Conservation (phyloP, 1,140 invertebrate species). For the Drosophila simulans region DNA sequence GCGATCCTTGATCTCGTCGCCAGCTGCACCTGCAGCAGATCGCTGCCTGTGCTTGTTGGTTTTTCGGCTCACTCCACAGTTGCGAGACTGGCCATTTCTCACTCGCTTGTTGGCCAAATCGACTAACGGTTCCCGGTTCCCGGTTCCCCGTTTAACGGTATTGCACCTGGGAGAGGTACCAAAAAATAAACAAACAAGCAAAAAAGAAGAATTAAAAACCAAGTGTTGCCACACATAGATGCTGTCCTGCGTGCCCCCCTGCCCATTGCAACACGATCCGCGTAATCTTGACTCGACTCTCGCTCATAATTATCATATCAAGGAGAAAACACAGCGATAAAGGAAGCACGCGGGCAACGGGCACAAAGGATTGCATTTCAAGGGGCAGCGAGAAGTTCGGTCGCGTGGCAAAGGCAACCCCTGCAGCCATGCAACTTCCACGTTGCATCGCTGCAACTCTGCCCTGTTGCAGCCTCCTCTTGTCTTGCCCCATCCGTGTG, state of each 20-base stretch:
- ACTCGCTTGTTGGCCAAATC: constrained; percentile 27
- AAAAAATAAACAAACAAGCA: too few relatives aligned
- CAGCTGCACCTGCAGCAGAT: constrained; percentile 66
- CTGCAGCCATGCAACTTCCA: not conserved
- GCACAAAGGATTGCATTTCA: constrained; percentile 53
- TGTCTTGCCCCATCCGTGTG: not conserved
- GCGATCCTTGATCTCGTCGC: constrained; percentile 52
- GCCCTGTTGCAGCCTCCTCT: constrained; percentile 3
- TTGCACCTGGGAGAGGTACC: constrained; percentile 23
- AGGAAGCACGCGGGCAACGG: not conserved
- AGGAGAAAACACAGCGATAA: constrained; percentile 4
- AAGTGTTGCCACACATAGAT: not conserved
- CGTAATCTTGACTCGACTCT: constrained; percentile 23
- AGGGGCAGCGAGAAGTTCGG: not conserved
- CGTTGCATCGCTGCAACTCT: constrained; percentile 12
- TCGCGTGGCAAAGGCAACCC: constrained; percentile 29
- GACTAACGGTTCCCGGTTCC: constrained; percentile 51
- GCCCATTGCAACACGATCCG: constrained; percentile 19
- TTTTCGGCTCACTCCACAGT: constrained; percentile 5
- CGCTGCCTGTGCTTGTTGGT: constrained; percentile 36
- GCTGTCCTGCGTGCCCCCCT: not conserved
- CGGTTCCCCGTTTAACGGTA: constrained; percentile 63
- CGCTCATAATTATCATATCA: constrained; percentile 74
- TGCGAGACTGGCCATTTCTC: constrained; percentile 17
- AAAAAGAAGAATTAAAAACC: too few relatives aligned